These are phyloP conservation scores for Mus minutoides DNA, from an alignment of 2,797 vertebrate species.

Conservation along the genomic window DNA sequence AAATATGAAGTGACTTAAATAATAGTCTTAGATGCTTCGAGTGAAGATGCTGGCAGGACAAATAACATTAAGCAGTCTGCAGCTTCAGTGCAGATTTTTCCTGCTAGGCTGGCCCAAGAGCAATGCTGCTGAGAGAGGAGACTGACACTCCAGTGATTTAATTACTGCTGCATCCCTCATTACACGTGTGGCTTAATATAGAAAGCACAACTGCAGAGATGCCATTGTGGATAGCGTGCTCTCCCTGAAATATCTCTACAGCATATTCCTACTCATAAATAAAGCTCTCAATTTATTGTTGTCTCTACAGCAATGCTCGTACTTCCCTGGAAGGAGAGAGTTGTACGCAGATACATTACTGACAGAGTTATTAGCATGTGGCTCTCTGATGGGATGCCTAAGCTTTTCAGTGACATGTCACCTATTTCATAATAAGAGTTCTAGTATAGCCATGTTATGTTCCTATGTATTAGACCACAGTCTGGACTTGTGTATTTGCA, in stretches of 20 bases:
- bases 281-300: constrained; percentile 37
- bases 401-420: neutral
- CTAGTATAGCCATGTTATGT: neutral
- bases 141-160: constrained; percentile 61
- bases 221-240: neutral
- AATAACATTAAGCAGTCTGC: neutral
- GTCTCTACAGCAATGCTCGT: constrained; percentile 6
- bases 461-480: neutral
- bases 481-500: neutral
- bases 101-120: neutral
- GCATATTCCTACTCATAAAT: constrained; percentile 1
- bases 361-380: neutral
- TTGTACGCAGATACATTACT: neutral
- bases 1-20: constrained; percentile 1
- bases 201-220: neutral
- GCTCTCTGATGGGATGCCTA: neutral
- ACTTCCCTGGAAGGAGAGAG: constrained; percentile 16
- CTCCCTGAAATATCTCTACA: neutral
- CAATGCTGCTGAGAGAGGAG: constrained; percentile 15
- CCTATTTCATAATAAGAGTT: constrained; percentile 28
- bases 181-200: constrained; percentile 57
- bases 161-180: constrained; percentile 57
- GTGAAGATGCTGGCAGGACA: neutral
- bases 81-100: constrained; percentile 17
- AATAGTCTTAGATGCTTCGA: neutral